These are phyloP conservation scores for Miniopterus natalensis DNA, from an alignment of 2,113 vertebrate species.

Conservation along the genomic window DNA sequence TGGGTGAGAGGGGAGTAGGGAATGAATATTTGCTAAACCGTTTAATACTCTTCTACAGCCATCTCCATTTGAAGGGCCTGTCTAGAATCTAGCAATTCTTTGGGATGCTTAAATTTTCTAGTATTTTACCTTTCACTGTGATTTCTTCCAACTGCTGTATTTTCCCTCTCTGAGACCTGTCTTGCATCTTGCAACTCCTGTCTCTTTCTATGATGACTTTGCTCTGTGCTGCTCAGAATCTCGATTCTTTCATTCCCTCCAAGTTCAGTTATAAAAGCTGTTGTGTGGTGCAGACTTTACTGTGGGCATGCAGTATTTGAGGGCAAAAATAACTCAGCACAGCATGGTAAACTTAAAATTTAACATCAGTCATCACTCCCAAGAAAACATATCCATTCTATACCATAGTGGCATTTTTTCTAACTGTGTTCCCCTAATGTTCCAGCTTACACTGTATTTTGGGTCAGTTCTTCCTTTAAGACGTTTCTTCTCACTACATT, in stretches of 20 bases:
- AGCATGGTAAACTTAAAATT: not conserved
- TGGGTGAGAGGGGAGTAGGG: not conserved
- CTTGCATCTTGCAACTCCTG: not conserved
- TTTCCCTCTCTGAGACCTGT: not conserved
- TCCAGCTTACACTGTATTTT: not conserved
- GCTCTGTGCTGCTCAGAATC: not conserved
- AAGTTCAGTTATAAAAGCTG: not conserved
- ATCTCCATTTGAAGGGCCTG: not conserved
- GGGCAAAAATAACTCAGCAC: not conserved
- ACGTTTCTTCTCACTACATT: not conserved
- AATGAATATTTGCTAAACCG: not conserved
- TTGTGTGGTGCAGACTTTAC: not conserved
- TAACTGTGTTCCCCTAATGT: not conserved
- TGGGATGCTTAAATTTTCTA: not conserved
- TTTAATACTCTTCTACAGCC: not conserved
- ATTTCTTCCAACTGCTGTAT: constrained; percentile 23
- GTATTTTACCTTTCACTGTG: not conserved
- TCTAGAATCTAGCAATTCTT: not conserved
- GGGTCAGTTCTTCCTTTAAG: not conserved
- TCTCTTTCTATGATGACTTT: not conserved
- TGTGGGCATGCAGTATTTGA: not conserved
- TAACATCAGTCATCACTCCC: not conserved
- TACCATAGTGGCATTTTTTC: not conserved
- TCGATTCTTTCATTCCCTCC: not conserved
- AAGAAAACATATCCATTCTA: not conserved